Percentiles rank a stretch among this genome's conserved stretches.
Evolutionary conservation across 2,797 vertebrate species (phyloP).

Genomic region (Argyrosomus regius): DNA sequence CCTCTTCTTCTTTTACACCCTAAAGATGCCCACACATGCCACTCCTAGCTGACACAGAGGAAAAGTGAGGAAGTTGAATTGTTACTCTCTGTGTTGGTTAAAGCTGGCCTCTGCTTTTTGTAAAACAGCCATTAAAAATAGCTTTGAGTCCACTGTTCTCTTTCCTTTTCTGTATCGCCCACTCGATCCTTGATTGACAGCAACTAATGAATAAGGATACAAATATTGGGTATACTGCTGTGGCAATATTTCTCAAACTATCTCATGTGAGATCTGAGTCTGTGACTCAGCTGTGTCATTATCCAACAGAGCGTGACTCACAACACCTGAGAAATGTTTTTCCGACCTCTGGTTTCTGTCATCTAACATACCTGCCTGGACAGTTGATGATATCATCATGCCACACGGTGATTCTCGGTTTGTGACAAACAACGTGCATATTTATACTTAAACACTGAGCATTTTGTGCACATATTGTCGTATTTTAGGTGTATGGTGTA

Average conservation of each 20-base stretch:
- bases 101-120: background rate
- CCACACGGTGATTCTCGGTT: background rate
- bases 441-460: too few relatives aligned
- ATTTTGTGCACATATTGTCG: background rate
- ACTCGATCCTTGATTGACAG: background rate
- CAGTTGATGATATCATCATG: conserved; percentile 37
- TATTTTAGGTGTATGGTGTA: background rate
- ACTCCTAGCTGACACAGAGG: too few relatives aligned
- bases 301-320: conserved; percentile 52
- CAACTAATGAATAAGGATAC: background rate
- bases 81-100: too few relatives aligned
- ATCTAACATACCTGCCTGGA: background rate
- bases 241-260: conserved; percentile 1
- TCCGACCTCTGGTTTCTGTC: conserved; percentile 65
- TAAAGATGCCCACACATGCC: background rate
- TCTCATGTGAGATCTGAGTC: conserved; percentile 2
- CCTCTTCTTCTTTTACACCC: background rate
- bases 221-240: background rate
- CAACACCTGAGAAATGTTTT: conserved; percentile 25
- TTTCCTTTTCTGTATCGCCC: too few relatives aligned
- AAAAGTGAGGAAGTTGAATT: too few relatives aligned
- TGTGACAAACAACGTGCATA: background rate
- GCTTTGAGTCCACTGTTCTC: too few relatives aligned
- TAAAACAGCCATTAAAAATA: background rate
- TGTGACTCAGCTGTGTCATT: conserved; percentile 52